Evolutionary conservation across 2,888 invertebrate genomes (phyloP).

Genomic region (Oasisia sp.): DNA sequence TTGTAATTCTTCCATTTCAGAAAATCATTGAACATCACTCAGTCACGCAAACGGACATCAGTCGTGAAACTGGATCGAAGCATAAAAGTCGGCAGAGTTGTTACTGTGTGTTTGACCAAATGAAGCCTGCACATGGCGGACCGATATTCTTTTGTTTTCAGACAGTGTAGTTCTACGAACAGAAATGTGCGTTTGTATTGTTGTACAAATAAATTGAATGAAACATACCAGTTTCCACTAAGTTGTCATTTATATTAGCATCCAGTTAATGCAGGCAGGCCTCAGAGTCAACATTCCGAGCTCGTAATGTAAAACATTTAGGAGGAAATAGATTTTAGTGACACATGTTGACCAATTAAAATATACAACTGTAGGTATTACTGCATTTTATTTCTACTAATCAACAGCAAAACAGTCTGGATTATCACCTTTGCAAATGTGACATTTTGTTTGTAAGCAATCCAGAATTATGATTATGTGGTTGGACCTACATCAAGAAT

Average conservation of each 20-base stretch:
- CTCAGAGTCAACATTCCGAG: not conserved
- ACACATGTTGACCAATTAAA: no score
- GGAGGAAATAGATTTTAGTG: no score
- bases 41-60: not conserved
- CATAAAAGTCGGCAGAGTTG: not conserved
- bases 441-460: no score
- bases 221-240: not conserved
- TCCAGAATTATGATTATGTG: no score
- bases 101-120: conserved; percentile 8
- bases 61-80: not conserved
- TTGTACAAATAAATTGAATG: not conserved
- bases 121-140: not conserved
- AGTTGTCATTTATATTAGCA: not conserved
- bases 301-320: no score
- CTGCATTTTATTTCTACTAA: no score
- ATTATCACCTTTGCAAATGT: no score
- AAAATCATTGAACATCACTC: not conserved
- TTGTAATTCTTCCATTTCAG: not conserved
- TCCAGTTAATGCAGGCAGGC: not conserved
- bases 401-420: no score
- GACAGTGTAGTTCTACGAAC: not conserved
- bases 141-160: not conserved
- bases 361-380: no score
- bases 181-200: not conserved
- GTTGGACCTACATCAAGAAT: no score